Percentiles rank a stretch among this genome's conserved stretches.
phyloP scores from a whole-genome alignment of 2,888 invertebrate genomes.

The Xestia sexstrigata region DNA sequence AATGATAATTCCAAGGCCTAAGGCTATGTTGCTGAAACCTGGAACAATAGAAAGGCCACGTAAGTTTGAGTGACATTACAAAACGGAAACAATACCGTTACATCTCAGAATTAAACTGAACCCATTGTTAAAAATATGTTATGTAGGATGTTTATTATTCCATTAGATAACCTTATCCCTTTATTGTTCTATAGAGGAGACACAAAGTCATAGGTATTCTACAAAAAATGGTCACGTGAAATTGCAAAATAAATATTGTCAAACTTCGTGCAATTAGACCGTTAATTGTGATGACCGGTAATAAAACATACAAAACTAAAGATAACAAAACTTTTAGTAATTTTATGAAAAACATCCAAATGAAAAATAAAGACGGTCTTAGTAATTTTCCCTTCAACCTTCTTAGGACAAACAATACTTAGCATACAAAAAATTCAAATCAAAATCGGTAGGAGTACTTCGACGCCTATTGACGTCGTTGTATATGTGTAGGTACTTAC shows the following conservation, averaged over 20 bases:
- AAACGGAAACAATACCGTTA: background rate
- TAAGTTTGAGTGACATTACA: conserved; percentile 1
- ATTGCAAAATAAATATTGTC: no score
- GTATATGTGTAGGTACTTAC: no score
- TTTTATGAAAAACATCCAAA: background rate
- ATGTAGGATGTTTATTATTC: background rate
- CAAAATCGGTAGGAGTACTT: no score
- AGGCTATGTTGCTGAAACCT: conserved; percentile 78
- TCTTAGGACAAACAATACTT: background rate
- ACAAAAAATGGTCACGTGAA: background rate
- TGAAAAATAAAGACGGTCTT: background rate
- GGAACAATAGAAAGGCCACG: conserved; percentile 75
- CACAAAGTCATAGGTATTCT: no score
- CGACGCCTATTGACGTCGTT: no score
- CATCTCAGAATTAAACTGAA: background rate
- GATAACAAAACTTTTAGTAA: no score
- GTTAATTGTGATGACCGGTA: no score
- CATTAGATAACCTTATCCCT: background rate
- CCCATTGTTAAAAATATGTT: background rate
- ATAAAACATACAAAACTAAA: no score
- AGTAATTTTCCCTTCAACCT: background rate
- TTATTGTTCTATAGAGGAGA: background rate
- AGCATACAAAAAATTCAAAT: background rate
- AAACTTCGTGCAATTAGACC: background rate
- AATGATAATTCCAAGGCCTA: conserved; percentile 77